Evolutionary conservation across 2,888 invertebrate genomes (phyloP), one percentile per base, ranked within the genome.

Genomic region (Esperia sulphurella): DNA sequence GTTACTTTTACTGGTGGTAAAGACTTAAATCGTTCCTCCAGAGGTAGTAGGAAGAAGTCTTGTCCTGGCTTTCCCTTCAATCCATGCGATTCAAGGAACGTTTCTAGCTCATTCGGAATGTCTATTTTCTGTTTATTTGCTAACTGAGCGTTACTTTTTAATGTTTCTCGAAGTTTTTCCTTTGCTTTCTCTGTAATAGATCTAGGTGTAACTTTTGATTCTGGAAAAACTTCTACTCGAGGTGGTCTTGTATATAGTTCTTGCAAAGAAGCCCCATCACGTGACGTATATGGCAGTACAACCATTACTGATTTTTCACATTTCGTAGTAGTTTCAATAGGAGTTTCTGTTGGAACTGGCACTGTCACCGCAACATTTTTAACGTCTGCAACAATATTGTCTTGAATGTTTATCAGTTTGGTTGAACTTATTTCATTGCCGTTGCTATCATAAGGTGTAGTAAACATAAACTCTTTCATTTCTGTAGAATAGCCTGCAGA

Each of bases 201-300:
- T 54, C 68, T 81, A 2, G 75, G 68, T 9, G 79, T 79, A 2
- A 74, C 63, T 46, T 74, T 71, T 2, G 73, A 64, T 51, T 73
- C 78, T 14, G 77, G 71, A 1, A 93, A 79, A 41, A 93, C 86
- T 67, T 92, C 90, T 0, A 92, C 89, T 53, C 94, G 80, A 0
- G 94, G 94, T 41, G 92, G 91, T 69, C 91, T 92, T 3, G 93
- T 93, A 61, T 92, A 94, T 0, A 94, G 71, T 58, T 94, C 93
- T 63, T 92, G 91, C 44, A 94, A 77, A 5, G 89, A 83, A 1
- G 90, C 85, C 0, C 90, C 85, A 57, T 92, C 91, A 35, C 91
- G 79, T 5, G 91, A 87, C 41, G 92, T 91, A 61, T 92, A 92
- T 0, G 94, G 94, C 57, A 94, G 75, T 0, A 94, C 94, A 0